These are phyloP conservation scores for Phoenicopterus ruber DNA, from an alignment of 2,113 vertebrate species.

Conservation along the genomic window DNA sequence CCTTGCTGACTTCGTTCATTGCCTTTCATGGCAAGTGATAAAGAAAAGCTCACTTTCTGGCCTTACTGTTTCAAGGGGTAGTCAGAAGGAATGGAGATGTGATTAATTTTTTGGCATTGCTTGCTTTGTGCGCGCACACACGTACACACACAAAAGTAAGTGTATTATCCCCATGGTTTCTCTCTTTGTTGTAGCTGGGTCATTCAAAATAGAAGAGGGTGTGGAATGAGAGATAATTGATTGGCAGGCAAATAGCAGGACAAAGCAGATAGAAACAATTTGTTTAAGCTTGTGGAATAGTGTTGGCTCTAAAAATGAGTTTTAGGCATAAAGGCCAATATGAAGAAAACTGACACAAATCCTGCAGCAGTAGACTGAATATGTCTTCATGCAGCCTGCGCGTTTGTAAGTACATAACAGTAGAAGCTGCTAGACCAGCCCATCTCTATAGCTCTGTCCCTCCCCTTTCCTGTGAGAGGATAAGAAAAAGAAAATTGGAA, in stretches of 20 bases:
- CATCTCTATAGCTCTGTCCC: not conserved
- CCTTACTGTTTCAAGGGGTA: not conserved
- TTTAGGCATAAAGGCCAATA: not conserved
- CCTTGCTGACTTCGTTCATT: not conserved
- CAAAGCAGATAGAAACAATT: not conserved
- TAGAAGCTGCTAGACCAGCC: not conserved
- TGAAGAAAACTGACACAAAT: not conserved
- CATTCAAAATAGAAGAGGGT: not conserved
- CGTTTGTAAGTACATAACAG: not conserved
- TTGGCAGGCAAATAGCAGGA: not conserved
- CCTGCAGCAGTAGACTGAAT: not conserved
- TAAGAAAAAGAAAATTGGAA: not conserved
- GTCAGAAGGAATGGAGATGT: not conserved
- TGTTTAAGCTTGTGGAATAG: not conserved
- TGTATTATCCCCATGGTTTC: not conserved
- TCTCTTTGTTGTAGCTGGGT: not conserved
- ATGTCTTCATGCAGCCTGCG: not conserved
- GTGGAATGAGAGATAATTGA: not conserved
- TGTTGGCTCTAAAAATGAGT: accelerated
- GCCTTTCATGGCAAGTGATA: not conserved
- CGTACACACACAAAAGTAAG: not conserved
- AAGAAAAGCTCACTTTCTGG: not conserved
- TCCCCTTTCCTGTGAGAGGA: not conserved
- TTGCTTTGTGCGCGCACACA: not conserved
- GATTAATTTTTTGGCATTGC: not conserved